These are phyloP conservation scores for Drosophila truncata DNA, from an alignment of 1,140 invertebrate species.

Conservation along the genomic window DNA sequence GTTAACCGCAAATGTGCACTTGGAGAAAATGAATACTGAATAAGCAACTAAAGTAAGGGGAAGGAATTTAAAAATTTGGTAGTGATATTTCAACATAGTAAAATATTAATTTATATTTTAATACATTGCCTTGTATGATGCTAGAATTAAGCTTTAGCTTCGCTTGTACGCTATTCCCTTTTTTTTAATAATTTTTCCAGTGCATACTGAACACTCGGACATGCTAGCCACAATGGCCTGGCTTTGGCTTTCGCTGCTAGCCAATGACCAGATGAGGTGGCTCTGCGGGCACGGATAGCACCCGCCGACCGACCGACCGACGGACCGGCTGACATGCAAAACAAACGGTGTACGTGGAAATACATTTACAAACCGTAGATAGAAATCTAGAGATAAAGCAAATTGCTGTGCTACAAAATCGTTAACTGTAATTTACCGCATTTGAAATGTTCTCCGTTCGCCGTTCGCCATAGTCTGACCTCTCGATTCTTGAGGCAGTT, in stretches of 20 bases:
- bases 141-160: too few relatives aligned
- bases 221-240: conserved; percentile 51
- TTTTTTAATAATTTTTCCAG: conserved; percentile 4
- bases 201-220: conserved; percentile 29
- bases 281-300: conserved; percentile 20
- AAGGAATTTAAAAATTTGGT: too few relatives aligned
- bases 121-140: too few relatives aligned
- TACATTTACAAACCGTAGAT: conserved; percentile 80
- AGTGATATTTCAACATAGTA: not conserved
- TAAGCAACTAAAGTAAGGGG: not conserved
- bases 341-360: conserved; percentile 76
- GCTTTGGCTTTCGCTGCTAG: conserved; percentile 48
- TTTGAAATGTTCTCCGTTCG: conserved; percentile 65
- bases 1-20: conserved; percentile 44
- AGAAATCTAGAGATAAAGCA: conserved; percentile 80
- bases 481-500: conserved; percentile 36
- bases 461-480: conserved; percentile 23
- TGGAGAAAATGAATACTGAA: not conserved
- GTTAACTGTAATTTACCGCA: conserved; percentile 83
- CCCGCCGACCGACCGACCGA: not conserved
- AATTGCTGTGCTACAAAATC: conserved; percentile 83
- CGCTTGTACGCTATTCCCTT: too few relatives aligned
- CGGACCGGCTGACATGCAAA: conserved; percentile 67
- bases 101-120: not conserved
- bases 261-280: conserved; percentile 60